Percentiles rank a stretch among this genome's conserved stretches.
phyloP scores from a whole-genome alignment of 2,113 vertebrate genomes.

The Marcusenius ussheri region DNA sequence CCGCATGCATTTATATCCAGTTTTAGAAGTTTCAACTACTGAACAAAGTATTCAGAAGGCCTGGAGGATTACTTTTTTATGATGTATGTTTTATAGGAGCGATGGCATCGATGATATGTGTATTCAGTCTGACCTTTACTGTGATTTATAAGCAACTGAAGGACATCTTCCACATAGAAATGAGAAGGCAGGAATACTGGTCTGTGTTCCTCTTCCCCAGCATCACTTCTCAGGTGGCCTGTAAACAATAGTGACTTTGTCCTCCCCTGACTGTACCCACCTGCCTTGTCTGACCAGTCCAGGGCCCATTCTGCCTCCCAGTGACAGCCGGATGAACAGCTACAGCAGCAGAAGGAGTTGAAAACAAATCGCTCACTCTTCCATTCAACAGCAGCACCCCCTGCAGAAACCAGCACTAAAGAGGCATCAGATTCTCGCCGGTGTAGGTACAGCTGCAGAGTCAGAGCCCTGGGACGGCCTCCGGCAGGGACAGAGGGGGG shows the following conservation, averaged over 20 bases:
- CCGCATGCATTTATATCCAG: neutral
- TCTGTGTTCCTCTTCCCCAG: neutral
- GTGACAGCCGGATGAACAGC: neutral
- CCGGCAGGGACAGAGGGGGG: neutral
- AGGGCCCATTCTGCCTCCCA: neutral
- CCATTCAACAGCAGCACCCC: neutral
- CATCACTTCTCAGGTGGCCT: neutral
- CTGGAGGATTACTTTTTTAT: neutral
- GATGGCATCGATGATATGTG: too few relatives aligned
- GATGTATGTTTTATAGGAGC: neutral
- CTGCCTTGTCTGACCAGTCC: neutral
- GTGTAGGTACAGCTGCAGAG: neutral
- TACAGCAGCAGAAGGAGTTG: neutral
- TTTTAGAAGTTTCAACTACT: neutral
- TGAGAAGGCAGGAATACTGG: neutral
- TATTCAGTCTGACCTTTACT: neutral
- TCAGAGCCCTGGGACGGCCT: neutral
- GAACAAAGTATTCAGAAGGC: neutral
- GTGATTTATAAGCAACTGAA: neutral
- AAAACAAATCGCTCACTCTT: neutral
- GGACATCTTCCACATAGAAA: neutral
- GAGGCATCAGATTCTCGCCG: neutral
- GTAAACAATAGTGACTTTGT: neutral
- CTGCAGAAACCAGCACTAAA: neutral
- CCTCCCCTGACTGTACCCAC: neutral